A percentile compares a stretch with the other conserved stretches of the same genome.
Conservation (phyloP, 2,113 vertebrate species). For the Rostratula benghalensis region DNA sequence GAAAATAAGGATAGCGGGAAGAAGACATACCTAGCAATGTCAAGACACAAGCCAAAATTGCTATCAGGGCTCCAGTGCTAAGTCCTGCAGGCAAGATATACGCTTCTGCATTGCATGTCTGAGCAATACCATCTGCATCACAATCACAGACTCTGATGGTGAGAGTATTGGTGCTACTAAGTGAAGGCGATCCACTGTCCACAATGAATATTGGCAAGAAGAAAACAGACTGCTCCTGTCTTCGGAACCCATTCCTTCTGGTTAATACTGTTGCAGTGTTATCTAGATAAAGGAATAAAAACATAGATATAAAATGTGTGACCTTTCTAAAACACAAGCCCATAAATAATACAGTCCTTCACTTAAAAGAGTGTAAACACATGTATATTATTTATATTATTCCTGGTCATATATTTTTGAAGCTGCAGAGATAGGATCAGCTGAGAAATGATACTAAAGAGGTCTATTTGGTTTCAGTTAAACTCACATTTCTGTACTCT, state of each 20-base stretch:
- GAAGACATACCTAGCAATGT: constrained; percentile 87
- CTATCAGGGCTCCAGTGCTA: constrained; percentile 91
- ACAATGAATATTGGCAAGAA: constrained; percentile 90
- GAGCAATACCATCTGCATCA: constrained; percentile 83
- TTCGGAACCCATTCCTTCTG: constrained; percentile 85
- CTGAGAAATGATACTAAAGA: background rate
- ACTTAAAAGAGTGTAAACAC: background rate
- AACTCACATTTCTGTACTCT: background rate
- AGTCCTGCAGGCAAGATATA: constrained; percentile 88
- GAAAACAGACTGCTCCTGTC: constrained; percentile 88
- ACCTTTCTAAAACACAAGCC: background rate
- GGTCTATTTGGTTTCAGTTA: background rate
- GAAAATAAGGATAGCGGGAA: background rate
- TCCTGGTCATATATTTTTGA: background rate
- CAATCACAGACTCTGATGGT: constrained; percentile 93
- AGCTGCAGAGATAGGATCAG: background rate
- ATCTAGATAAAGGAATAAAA: constrained; percentile 76
- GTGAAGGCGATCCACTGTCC: constrained; percentile 90
- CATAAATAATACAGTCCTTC: background rate
- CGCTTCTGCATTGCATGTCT: constrained; percentile 91
- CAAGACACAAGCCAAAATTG: constrained; percentile 92
- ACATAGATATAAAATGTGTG: background rate
- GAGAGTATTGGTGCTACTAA: constrained; percentile 96
- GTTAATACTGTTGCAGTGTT: constrained; percentile 93
- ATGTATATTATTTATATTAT: background rate